phyloP scores from a whole-genome alignment of 2,113 vertebrate genomes.

The Toxostoma redivivum region DNA sequence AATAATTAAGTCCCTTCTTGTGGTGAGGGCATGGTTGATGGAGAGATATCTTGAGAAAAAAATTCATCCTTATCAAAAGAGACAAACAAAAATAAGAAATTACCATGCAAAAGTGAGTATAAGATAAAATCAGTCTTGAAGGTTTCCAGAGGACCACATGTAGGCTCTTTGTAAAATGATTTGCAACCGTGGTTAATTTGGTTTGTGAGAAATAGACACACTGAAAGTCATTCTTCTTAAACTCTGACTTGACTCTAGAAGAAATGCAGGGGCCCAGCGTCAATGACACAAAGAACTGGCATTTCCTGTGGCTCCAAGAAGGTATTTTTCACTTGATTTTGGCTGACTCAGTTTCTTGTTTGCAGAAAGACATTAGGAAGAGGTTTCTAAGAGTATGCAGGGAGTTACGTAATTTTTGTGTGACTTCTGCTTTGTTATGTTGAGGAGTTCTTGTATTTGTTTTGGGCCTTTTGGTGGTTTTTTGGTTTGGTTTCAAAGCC shows the following conservation, averaged over 20 bases:
- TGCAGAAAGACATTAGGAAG: not conserved
- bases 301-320: not conserved
- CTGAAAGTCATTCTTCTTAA: not conserved
- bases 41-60: not conserved
- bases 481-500: not conserved
- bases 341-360: not conserved
- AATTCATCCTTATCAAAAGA: not conserved
- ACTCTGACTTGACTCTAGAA: not conserved
- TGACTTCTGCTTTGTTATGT: not conserved
- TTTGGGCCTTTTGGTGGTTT: not conserved
- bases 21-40: not conserved
- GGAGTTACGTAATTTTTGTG: not conserved
- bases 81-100: not conserved
- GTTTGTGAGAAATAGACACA: not conserved
- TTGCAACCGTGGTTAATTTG: fast-evolving
- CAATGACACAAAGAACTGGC: not conserved
- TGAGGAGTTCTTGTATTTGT: not conserved
- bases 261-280: not conserved
- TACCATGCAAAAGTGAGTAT: not conserved
- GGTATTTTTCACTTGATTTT: not conserved
- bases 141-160: not conserved
- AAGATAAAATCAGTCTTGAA: not conserved
- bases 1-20: not conserved
- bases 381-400: not conserved
- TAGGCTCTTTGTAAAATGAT: not conserved